These are phyloP conservation scores for Rhea pennata DNA, from an alignment of 2,113 vertebrate species.

Conservation along the genomic window DNA sequence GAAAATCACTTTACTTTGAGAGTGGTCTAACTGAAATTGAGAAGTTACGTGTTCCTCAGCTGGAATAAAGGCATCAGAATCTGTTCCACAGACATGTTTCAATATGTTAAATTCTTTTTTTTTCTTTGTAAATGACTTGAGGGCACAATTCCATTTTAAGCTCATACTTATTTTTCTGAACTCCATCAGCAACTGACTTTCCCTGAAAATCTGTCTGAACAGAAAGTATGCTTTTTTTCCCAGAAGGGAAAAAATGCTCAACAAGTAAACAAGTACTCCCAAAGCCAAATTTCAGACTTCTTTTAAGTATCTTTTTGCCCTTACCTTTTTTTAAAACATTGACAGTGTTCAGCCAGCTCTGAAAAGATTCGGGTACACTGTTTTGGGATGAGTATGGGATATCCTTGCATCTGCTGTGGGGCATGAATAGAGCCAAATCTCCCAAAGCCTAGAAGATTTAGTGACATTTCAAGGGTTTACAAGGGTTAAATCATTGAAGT, in stretches of 20 bases:
- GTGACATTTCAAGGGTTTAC: background rate
- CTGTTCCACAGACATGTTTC: background rate
- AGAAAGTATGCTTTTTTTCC: background rate
- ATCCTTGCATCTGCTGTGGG: background rate
- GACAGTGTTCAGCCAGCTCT: background rate
- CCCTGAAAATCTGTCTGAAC: background rate
- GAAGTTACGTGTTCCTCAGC: background rate
- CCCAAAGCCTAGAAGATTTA: background rate
- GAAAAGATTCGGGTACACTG: background rate
- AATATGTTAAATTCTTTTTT: background rate
- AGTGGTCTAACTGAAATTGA: constrained; percentile 1
- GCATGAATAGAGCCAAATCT: background rate
- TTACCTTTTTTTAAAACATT: background rate
- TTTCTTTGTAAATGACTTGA: background rate
- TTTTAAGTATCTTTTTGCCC: background rate
- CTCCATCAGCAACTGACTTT: background rate
- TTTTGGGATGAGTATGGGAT: background rate
- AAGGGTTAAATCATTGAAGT: background rate
- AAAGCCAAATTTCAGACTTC: constrained; percentile 5
- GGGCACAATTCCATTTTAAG: background rate
- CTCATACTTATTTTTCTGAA: background rate
- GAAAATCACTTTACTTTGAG: constrained; percentile 16
- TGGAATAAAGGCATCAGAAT: background rate
- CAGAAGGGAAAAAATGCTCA: background rate
- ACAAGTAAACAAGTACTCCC: background rate